Conservation (phyloP, 2,888 invertebrate species). For the Troilus luridus region DNA sequence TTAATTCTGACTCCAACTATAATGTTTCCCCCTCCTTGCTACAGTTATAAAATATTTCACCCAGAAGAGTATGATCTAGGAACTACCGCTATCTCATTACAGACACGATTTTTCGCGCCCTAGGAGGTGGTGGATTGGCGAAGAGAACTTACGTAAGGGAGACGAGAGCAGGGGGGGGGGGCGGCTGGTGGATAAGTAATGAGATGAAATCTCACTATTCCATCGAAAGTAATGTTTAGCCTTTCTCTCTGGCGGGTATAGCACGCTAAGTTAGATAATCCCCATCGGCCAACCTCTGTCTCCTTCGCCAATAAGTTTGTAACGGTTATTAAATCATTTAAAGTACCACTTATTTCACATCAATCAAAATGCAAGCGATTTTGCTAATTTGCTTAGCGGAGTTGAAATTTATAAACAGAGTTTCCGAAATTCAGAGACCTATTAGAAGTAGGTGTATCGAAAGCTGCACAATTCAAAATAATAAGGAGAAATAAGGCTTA, state of each 20-base stretch:
- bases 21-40: no score
- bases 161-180: background rate
- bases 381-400: no score
- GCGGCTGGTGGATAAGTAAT: slow-evolving; percentile 44
- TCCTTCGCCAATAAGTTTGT: background rate
- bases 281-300: background rate
- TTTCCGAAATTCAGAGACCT: no score
- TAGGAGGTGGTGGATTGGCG: background rate
- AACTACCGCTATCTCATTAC: background rate
- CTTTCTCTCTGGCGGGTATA: slow-evolving; percentile 32
- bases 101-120: background rate
- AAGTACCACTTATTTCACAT: background rate
- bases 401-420: no score
- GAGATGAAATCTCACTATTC: slow-evolving; percentile 55
- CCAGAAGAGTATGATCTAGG: no score
- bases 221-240: slow-evolving; percentile 55
- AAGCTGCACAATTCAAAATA: no score
- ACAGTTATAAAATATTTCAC: no score
- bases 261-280: slow-evolving; percentile 52
- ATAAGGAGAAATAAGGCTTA: no score
- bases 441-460: no score
- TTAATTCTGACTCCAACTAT: no score
- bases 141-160: slow-evolving; percentile 40
- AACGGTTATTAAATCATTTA: background rate
- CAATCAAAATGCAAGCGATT: background rate